Percentiles rank a stretch among this genome's conserved stretches.
These are phyloP conservation scores for Enteromius unitaeniatus DNA, from an alignment of 2,797 vertebrate genomes.

Conservation along the genomic window DNA sequence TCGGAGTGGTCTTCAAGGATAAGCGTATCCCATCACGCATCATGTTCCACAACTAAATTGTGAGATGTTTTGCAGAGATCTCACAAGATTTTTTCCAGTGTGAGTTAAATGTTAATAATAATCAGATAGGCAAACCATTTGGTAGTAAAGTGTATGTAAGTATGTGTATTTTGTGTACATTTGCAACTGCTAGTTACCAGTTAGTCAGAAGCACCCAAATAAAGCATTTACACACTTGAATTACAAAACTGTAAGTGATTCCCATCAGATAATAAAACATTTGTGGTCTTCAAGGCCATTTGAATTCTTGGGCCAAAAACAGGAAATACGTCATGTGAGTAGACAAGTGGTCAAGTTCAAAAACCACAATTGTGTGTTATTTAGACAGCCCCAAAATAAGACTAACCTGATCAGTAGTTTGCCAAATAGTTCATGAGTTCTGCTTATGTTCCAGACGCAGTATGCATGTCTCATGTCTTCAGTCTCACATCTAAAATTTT, in stretches of 20 bases:
- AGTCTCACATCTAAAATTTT: slow-evolving; percentile 67
- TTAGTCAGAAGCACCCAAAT: neutral
- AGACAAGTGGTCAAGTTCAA: neutral
- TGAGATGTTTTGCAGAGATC: neutral
- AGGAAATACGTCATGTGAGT: neutral
- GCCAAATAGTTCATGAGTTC: neutral
- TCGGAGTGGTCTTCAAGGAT: neutral
- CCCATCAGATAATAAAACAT: neutral
- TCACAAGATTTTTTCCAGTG: neutral
- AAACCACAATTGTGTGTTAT: neutral
- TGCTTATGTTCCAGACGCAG: slow-evolving; percentile 66
- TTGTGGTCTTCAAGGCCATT: neutral
- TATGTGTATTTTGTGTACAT: neutral
- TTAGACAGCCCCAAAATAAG: neutral
- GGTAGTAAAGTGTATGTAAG: neutral
- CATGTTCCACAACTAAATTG: neutral
- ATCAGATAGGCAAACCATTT: neutral
- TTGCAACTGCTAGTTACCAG: neutral
- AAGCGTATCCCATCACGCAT: neutral
- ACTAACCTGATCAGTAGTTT: slow-evolving; percentile 64
- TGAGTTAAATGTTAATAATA: neutral
- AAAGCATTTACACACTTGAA: neutral
- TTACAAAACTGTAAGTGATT: neutral
- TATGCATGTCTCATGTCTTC: slow-evolving; percentile 59
- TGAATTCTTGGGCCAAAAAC: neutral